A percentile compares a stretch with the other conserved stretches of the same genome.
Conservation (phyloP, 2,797 vertebrate genomes). For the Platyrinchus mystaceus region DNA sequence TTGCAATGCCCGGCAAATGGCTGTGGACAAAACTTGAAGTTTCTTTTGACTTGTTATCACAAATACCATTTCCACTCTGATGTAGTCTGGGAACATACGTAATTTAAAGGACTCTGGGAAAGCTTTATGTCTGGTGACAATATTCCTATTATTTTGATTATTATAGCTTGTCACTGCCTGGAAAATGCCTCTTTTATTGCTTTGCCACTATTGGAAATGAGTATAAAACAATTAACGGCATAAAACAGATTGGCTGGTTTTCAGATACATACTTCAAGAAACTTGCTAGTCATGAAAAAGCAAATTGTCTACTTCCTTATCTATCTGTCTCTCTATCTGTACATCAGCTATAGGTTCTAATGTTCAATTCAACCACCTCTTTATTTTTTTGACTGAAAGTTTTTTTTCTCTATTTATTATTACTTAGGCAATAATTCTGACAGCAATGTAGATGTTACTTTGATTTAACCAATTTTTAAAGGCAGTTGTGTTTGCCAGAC, state of each 20-base stretch:
- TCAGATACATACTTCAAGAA: background rate
- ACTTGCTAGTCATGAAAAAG: background rate
- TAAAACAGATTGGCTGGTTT: background rate
- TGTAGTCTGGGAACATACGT: background rate
- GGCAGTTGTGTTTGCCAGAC: constrained; percentile 31
- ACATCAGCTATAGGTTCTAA: background rate
- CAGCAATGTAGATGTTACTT: constrained; percentile 35
- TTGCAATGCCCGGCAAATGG: background rate
- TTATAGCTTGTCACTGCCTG: background rate
- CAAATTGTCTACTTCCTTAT: background rate
- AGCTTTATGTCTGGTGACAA: background rate
- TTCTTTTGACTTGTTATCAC: background rate
- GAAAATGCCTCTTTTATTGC: constrained; percentile 22
- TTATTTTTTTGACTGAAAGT: background rate
- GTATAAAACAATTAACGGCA: constrained; percentile 28
- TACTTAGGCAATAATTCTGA: constrained; percentile 20
- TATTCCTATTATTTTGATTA: background rate
- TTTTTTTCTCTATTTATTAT: constrained; percentile 4
- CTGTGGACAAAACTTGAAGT: constrained; percentile 7
- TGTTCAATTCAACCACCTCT: background rate
- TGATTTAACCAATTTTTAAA: constrained; percentile 58
- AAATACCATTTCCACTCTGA: background rate
- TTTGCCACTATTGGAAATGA: constrained; percentile 12
- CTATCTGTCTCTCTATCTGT: background rate
- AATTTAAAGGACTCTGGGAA: background rate